Evolutionary conservation across 2,113 vertebrate species (phyloP), one percentile per base, ranked within the genome.

Genomic region (Arothron firmamentum): DNA sequence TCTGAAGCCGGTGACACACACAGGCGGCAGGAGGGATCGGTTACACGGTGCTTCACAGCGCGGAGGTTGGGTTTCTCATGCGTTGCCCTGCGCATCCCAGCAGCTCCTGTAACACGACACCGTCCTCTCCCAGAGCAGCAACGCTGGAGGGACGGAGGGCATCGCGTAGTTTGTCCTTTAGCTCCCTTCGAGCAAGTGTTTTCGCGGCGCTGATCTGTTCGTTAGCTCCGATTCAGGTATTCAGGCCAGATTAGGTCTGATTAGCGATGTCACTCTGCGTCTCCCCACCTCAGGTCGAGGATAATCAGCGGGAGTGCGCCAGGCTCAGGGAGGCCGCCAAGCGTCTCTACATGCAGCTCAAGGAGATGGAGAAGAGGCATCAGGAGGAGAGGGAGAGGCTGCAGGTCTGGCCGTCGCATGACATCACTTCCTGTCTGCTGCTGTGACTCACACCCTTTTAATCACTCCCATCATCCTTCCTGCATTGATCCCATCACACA

Each of bases 351-450:
- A 56, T 69, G 4, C 16, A 87, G 81, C 88, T 96, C 62, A 90
- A 89, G 82, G 93, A 94, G 61, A 85, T 87, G 0, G 93, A 96
- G 73, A 86, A 57, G 52, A 89, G 64, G 42, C 93, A 93, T 7
- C 90, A 90, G 82, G 79, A 92, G 45, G 95, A 96, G 46, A 87
- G 49, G 21, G 72, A 78, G 9, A 64, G 69, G 57, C 91, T 95
- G 5, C 90, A 95, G 92, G 95, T 95, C 42, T 73, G 83, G 72
- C 3, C 63, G 65, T 69, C 56, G 67, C 56, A n/a, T 41, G 57
- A 73, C 25, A 42, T 55, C 0, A 20, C 43, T 68, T 73, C 65
- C 75, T 60, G 65, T 65, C 67, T 52, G 63, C 60, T 18, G 62
- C 64, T 31, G 18, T 80, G 80, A 81, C 65, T 83, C 83, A 76